Evolutionary conservation across 2,113 vertebrate species (phyloP).

Genomic region (Ictalurus furcatus): DNA sequence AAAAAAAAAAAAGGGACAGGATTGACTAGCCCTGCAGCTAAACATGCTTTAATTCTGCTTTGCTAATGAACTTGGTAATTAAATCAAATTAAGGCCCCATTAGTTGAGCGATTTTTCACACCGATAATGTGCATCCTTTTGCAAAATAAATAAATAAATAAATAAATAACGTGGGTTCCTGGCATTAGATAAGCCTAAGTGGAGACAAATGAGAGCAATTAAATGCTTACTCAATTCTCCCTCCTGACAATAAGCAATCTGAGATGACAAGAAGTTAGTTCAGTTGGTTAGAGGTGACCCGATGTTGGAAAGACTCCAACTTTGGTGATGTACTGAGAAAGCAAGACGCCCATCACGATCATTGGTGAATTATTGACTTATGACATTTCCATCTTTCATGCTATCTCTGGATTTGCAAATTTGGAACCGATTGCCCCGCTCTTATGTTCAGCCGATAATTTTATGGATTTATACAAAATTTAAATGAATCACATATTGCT

Average conservation of each 20-base stretch:
- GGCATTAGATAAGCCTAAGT: conserved; percentile 54
- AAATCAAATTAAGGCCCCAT: conserved; percentile 66
- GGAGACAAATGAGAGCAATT: conserved; percentile 59
- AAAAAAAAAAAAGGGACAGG: conserved; percentile 7
- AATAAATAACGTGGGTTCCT: conserved; percentile 48
- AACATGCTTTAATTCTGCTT: conserved; percentile 56
- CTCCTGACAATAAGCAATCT: conserved; percentile 36
- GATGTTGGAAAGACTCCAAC: not conserved
- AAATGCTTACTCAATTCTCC: conserved; percentile 55
- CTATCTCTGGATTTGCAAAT: not conserved
- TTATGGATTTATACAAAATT: conserved; percentile 49
- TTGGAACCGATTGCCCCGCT: conserved; percentile 28
- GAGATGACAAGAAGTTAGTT: conserved; percentile 7
- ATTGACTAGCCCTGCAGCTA: conserved; percentile 57
- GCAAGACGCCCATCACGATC: not conserved
- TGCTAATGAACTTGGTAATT: conserved; percentile 66
- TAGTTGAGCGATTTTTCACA: conserved; percentile 60
- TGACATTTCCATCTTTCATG: not conserved
- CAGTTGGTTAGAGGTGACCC: not conserved
- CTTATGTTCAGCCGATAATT: conserved; percentile 30
- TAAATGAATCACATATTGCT: conserved; percentile 29
- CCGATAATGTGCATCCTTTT: conserved; percentile 62
- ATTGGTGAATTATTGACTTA: not conserved
- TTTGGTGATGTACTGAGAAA: not conserved
- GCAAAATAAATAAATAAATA: conserved; percentile 19